Base-by-base conservation (phyloP, 2,113 vertebrate species). In the Orientallactaga bullata region DNA sequence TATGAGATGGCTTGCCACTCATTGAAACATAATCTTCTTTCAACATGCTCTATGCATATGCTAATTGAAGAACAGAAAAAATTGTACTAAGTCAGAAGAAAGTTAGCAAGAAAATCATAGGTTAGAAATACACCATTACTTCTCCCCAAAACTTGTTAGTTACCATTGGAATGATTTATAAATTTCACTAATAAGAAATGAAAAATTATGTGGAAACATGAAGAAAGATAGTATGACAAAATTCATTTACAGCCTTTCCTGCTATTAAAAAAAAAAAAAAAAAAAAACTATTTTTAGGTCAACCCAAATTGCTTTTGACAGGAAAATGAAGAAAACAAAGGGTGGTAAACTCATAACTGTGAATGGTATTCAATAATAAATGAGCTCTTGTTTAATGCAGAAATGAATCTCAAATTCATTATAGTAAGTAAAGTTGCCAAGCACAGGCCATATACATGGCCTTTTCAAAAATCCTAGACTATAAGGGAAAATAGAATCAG, bases 71-170 rank as follows among this genome's bases (percentile, higher is more conserved):
- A 89, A 73, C 60, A 37, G 78, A 42, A 94, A 83, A 47, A 85
- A 85, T 37, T 83, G 10, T 47, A 79, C 85, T 78, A 90, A 80
- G 92, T 35, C 71, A 92, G 55, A 90, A 94, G n/a, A n/a, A 86
- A 76, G 74, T 90, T 30, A 61, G 55, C 85, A 39, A 55, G 35
- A 66, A 96, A 88, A 90, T 13, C 32, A 83, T 72, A 68, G 66
- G 85, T 85, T 68, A 72, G 23, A 85, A 93, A 55, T 55, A 55
- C 11, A 55, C 11, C 68, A 30, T 18, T 39, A 23, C n/a, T 5
- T 1, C 13, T 18, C 28, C 30, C 20, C 2, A 26, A 51, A 80
- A 74, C 18, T 37, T 80, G 4, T 18, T 32, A 4, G 79, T 60
- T 91, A 51, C 37, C 15, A 63, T 69, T 58, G 81, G 37, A 69